Percentiles rank a stretch among this genome's conserved stretches.
Evolutionary conservation across 2,888 invertebrate species (phyloP).

Genomic region (Clunio marinus): DNA sequence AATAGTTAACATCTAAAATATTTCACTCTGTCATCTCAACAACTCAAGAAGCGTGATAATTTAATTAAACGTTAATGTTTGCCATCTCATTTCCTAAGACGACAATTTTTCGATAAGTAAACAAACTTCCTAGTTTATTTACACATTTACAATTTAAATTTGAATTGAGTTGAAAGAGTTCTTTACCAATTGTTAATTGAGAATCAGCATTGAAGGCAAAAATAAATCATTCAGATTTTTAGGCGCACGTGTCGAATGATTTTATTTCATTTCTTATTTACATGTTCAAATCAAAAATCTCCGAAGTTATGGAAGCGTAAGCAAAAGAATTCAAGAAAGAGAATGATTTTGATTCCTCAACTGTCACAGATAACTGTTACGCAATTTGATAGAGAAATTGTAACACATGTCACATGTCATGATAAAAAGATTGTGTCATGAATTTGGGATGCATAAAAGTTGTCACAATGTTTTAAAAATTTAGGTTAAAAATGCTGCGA

Average conservation of each 20-base stretch:
- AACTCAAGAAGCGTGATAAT: constrained; percentile 34
- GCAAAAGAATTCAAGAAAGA: too few relatives aligned
- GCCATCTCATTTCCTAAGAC: constrained; percentile 26
- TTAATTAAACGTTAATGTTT: constrained; percentile 38
- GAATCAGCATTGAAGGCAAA: background rate
- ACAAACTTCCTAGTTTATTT: constrained; percentile 13
- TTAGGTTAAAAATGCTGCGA: too few relatives aligned
- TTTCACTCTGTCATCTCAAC: background rate
- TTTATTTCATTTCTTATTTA: background rate
- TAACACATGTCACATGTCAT: constrained; percentile 6
- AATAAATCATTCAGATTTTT: constrained; percentile 21
- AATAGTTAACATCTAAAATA: background rate
- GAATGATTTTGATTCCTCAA: constrained; percentile 3
- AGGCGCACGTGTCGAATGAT: constrained; percentile 26
- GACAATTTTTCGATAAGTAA: constrained; percentile 34
- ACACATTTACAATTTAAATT: constrained; percentile 36
- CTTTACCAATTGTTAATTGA: background rate
- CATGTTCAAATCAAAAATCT: constrained; percentile 14
- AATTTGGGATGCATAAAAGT: too few relatives aligned
- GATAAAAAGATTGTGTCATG: constrained; percentile 7
- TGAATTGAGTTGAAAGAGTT: background rate
- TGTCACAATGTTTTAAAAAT: background rate
- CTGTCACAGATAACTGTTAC: background rate
- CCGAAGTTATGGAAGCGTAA: too few relatives aligned
- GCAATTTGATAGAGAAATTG: background rate